Conservation (phyloP, 1,140 invertebrate genomes). For the Maniola jurtina region DNA sequence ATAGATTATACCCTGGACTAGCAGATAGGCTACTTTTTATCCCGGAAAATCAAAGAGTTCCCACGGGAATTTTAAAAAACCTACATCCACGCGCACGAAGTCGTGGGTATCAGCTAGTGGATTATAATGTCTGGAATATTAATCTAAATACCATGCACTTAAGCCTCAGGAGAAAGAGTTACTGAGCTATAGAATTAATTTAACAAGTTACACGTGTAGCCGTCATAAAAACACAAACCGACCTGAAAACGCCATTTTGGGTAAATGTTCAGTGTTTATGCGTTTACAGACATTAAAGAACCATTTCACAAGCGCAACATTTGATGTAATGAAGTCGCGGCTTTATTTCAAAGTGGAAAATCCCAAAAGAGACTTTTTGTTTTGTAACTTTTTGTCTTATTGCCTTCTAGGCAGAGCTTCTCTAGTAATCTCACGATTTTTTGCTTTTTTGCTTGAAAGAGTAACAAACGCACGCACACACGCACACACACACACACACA, state of each 20-base stretch:
- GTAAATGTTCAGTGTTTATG: neutral
- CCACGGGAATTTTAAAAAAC: too few relatives aligned
- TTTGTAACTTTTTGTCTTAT: neutral
- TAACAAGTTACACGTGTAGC: neutral
- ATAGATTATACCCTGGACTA: too few relatives aligned
- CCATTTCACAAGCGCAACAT: conserved; percentile 1
- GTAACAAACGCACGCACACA: too few relatives aligned
- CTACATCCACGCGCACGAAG: too few relatives aligned
- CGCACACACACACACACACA: too few relatives aligned
- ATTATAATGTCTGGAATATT: too few relatives aligned
- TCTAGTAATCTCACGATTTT: too few relatives aligned
- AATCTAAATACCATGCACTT: neutral
- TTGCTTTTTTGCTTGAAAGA: too few relatives aligned
- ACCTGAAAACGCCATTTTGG: neutral
- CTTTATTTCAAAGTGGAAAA: conserved; percentile 1
- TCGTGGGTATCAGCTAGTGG: too few relatives aligned
- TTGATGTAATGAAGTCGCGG: neutral
- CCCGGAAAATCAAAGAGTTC: too few relatives aligned
- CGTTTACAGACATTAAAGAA: neutral
- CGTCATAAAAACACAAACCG: neutral
- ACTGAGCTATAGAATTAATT: neutral
- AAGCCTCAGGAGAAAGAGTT: neutral
- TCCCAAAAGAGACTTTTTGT: neutral
- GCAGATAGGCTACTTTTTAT: too few relatives aligned
- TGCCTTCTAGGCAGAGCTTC: too few relatives aligned